These are phyloP conservation scores for Macquaria ambigua DNA, from an alignment of 2,113 vertebrate genomes.

Conservation along the genomic window DNA sequence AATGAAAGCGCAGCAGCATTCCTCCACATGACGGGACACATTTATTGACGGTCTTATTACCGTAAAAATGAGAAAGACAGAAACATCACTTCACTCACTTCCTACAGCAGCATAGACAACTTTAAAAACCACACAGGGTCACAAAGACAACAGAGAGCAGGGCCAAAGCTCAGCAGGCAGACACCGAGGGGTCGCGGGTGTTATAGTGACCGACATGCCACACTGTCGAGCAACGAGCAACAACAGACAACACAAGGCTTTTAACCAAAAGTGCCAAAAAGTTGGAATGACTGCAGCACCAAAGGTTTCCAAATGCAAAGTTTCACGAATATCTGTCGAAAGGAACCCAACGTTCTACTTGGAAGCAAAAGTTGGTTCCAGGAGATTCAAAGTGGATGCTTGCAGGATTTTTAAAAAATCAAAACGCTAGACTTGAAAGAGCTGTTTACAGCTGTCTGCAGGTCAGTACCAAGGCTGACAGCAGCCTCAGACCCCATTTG, in stretches of 20 bases:
- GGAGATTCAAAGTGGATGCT: neutral
- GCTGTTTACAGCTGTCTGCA: neutral
- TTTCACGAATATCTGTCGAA: neutral
- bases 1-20: neutral
- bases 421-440: no score
- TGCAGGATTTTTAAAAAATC: neutral
- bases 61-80: neutral
- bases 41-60: neutral
- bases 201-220: neutral
- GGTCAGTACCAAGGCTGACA: neutral
- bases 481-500: neutral
- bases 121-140: neutral
- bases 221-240: neutral
- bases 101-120: conserved; percentile 6
- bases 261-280: neutral
- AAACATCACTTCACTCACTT: neutral
- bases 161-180: neutral
- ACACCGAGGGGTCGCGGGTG: neutral
- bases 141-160: neutral
- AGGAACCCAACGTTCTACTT: neutral
- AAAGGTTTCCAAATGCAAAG: neutral
- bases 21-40: neutral
- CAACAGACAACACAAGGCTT: neutral
- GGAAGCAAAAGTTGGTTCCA: neutral
- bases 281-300: neutral